Evolutionary conservation across 1,140 invertebrate genomes (phyloP), one percentile per base, ranked within the genome.

Genomic region (Anastatus disparis): DNA sequence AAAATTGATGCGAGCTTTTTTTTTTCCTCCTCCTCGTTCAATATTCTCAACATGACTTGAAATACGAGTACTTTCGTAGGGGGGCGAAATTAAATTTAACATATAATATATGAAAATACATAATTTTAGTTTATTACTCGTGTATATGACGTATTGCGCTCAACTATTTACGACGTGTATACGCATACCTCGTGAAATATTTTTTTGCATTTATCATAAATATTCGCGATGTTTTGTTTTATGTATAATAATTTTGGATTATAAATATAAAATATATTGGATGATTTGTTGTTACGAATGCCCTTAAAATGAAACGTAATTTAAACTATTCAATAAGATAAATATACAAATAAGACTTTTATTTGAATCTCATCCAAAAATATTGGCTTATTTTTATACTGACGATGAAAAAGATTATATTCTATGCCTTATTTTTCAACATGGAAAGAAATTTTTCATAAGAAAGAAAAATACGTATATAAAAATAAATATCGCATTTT

Each of bases 1-100:
- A 67, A 46, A 67, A 67, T 56, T 58, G 64, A 67, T 67, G 27
- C 38, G n/a, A 46, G 64, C 10, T 2, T 10, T n/a, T n/a, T n/a
- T n/a, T n/a, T n/a, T n/a, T n/a, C n/a, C n/a, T n/a, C n/a, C n/a
- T 15, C 6, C 10, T 13, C 26, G 38, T 38, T 56, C 40, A 10
- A 67, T 67, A 58, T 67, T 42, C 40, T 22, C 40, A 27, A n/a
- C 53, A 13, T 46, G 10, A 58, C 53, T 58, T 67, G 52, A 58
- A 58, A 67, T 52, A 15, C 62, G 29, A 20, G 13, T 10, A 35
- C 38, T 52, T 52, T 40, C 38, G 20, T 26, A 50, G 48, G n/a
- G n/a, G n/a, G n/a, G n/a, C n/a, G n/a, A n/a, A n/a, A 53, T 65
- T 65, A 40, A 65, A 53, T 40, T 53, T 35, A 27, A 40, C 22